Evolutionary conservation across 2,797 vertebrate genomes (phyloP), one percentile per base, ranked within the genome.

Genomic region (Coregonus suidteri): DNA sequence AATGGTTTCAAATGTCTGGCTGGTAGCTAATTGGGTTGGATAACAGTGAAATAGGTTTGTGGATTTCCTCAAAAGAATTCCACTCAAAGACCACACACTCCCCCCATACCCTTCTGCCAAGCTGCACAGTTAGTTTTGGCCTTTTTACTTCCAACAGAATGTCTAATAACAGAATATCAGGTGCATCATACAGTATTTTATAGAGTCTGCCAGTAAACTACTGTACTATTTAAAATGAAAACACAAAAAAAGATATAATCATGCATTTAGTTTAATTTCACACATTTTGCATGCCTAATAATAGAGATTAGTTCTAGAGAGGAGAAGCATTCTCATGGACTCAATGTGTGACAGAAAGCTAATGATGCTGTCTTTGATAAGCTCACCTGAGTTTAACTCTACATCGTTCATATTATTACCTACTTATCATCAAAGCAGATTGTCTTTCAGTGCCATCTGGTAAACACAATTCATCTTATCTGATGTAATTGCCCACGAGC

Each of bases 11-110:
- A 71, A 79, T 47, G 59, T 76, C 79, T 79, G 37, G 67, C 75
- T 68, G 14, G 71, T 71, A n/a, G 53, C 69, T 83, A 82, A 87
- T 84, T 85, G 80, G 65, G 6, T 31, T 34, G 53, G 54, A 69
- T 66, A 37, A 62, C 52, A 71, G 70, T 70, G 37, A 77, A 77
- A 79, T 4, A 76, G 64, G 71, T 30, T 76, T 76, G 30, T 53
- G 73, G 73, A 73, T 4, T 13, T 80, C 80, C 77, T 66, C 41
- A 74, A 78, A 81, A 67, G 75, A 71, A 67, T 73, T 73, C 34
- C 65, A 35, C 47, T 80, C 35, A 76, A 67, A 78, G 76, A 30
- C 4, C 0, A 0, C 13, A 41, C 20, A n/a, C 37, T 35, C 6
- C 30, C n/a, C 35, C 25, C 47, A 59, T 13, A 53, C 51, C 51